Evolutionary conservation across 2,113 vertebrate genomes (phyloP), one percentile per base, ranked within the genome.

Genomic region (Caranx ignobilis): DNA sequence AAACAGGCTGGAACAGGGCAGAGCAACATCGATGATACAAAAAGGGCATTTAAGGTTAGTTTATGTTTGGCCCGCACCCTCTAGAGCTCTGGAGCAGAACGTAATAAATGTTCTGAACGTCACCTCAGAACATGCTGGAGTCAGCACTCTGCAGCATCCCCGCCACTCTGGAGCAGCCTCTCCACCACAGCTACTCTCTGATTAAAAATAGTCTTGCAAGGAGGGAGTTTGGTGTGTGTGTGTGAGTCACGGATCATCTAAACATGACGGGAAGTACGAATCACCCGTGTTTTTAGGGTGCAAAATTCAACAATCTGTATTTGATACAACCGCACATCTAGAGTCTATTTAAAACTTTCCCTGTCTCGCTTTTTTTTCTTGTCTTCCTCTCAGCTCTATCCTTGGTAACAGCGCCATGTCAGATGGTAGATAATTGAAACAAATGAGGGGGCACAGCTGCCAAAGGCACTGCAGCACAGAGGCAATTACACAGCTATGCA

Each of bases 351-450:
- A 10, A 71, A 84, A 65, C 31, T 18, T 37, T 2, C 13, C 35
- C 54, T 19, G 19, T 50, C 37, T 34, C 19, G 5, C 37, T 66
- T 9, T 21, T 10, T 66, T 10, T 21, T 19, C 15, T 31, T 2
- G 2, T 72, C 45, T 35, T 39, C 52, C 55, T 43, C 19, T 65
- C 2, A 39, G 0, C 31, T 72, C 69, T 76, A 55, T 72, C 64
- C 47, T 69, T 73, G 66, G 69, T 55, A 73, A 75, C 63, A 18
- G 56, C 5, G 16, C 26, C 47, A 60, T 43, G 62, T 89, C 72
- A 86, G 83, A 81, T 59, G 48, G 66, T 47, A 61, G 82, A 84
- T 85, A 75, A 89, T 16, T 80, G 70, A 85, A 91, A 88, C 70
- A 87, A 88, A 93, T 68, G 68, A 87, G 74, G 66, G 65, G 54